Conservation (phyloP, 53 echinoderm and acorn worm genomes). For the Astropecten irregularis region DNA sequence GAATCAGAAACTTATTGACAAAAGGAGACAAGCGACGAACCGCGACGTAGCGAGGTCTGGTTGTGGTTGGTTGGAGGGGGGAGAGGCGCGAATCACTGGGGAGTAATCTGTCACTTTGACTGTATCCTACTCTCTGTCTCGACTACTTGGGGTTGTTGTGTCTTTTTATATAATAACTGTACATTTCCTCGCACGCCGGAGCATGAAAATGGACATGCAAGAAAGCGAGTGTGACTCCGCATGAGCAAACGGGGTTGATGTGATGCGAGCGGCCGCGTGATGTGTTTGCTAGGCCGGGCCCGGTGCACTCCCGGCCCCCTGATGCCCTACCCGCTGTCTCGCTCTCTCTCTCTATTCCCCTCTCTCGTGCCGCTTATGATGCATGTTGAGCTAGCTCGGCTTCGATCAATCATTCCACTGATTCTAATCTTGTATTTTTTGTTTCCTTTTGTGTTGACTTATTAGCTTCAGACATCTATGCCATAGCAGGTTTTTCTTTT, state of each 20-base stretch:
- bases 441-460: not conserved
- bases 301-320: not conserved
- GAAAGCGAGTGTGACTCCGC: conserved; percentile 34
- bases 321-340: not conserved
- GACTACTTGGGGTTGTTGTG: too few relatives aligned
- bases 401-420: not conserved
- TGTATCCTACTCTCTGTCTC: not conserved
- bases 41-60: not conserved
- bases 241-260: not conserved
- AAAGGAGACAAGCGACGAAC: not conserved
- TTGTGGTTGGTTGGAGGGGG: too few relatives aligned
- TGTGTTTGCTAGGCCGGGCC: not conserved
- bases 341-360: too few relatives aligned
- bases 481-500: too few relatives aligned
- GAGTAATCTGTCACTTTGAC: conserved; percentile 27
- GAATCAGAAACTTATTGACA: too few relatives aligned
- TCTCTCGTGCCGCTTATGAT: too few relatives aligned
- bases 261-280: not conserved
- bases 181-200: conserved; percentile 29
- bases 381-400: too few relatives aligned
- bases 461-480: too few relatives aligned
- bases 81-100: too few relatives aligned
- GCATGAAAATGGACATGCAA: conserved; percentile 34
- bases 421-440: not conserved
- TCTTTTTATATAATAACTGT: too few relatives aligned